Base-by-base conservation (phyloP, 2,888 invertebrate genomes). In the Helleia helle region DNA sequence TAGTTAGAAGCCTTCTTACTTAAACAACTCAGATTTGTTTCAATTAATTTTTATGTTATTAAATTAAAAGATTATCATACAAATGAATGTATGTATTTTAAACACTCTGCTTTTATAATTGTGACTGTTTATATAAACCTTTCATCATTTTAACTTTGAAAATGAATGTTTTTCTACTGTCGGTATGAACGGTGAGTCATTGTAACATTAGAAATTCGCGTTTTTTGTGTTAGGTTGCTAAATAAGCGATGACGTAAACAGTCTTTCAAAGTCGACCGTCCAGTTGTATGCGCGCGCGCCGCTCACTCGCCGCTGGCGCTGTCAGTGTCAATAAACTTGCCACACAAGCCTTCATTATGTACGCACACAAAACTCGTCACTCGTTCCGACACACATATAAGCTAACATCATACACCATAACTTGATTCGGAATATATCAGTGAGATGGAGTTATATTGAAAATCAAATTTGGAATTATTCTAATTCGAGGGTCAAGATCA, bases 281-380 rank as follows among this genome's bases (percentile, higher is more conserved):
- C 59, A 65, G 61, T 60, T 57, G 56, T 51, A 59, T 56, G 58
- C 56, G 60, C 54, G 46, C 58, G 55, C 56, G 46, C 55, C 54
- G 52, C 50, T 56, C 55, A 50, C n/a, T n/a, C n/a, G n/a, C n/a
- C n/a, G n/a, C 54, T 53, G 73, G 71, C 71, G 57, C 63, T 51
- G 70, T 74, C 80, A 60, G 81, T 76, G 83, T 83, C 83, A 83
- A 79, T 81, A 83, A 83, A 83, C 83, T 81, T 72, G 58, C 60
- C 63, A 69, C 57, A 65, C 74, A 69, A 79, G 73, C 39, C 31
- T 39, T 30, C 30, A 40, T 31, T 30, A 40, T 17, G 39, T 39
- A 40, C 30, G 17, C 30, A 9, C 22, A 17, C 25, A 22, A 34
- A 31, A 31, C 12, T 40, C 31, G 40, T 31, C 29, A 14, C 30